Percentiles rank a stretch among this genome's conserved stretches.
Evolutionary conservation across 2,797 vertebrate species (phyloP).

Genomic region (Coendou prehensilis): DNA sequence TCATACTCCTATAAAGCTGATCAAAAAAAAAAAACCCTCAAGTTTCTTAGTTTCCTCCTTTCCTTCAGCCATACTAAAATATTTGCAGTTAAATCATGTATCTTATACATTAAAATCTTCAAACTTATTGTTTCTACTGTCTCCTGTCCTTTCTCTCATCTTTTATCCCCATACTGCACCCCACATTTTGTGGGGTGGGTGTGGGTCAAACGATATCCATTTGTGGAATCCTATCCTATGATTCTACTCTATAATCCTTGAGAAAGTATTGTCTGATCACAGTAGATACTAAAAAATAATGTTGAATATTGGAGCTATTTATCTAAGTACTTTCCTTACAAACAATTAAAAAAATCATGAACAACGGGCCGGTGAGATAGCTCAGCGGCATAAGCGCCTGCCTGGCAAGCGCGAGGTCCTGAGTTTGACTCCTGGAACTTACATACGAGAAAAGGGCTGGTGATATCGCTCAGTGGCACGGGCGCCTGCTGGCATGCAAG

Average conservation of each 20-base stretch:
- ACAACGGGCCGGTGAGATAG: no score
- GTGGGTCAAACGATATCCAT: not conserved
- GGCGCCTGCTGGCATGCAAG: no score
- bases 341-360: not conserved
- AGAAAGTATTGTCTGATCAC: not conserved
- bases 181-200: not conserved
- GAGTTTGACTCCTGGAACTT: no score
- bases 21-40: constrained; percentile 22
- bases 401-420: no score
- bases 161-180: not conserved
- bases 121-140: not conserved
- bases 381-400: no score
- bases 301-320: constrained; percentile 36
- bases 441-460: no score
- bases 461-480: no score
- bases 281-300: constrained; percentile 37
- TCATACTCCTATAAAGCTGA: not conserved
- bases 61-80: not conserved
- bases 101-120: constrained; percentile 38
- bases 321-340: constrained; percentile 9
- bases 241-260: not conserved
- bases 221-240: not conserved
- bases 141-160: not conserved
- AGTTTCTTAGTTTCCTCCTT: constrained; percentile 11
- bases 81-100: constrained; percentile 27